Evolutionary conservation across 23 tunicate genomes (phyloP), one percentile per base, ranked within the genome.

Genomic region (Aplidium turbinatum): DNA sequence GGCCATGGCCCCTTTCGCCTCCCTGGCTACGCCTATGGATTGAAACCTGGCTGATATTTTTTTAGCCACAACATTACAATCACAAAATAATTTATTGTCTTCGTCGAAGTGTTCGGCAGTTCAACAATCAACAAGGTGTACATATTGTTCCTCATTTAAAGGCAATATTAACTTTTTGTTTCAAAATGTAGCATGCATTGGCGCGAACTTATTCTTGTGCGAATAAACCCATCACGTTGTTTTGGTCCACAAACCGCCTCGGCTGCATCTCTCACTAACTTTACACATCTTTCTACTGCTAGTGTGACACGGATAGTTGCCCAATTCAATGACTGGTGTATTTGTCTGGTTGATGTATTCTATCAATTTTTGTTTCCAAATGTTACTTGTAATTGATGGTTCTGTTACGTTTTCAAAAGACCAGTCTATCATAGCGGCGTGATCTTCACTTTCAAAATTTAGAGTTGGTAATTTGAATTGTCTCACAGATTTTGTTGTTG

Each of bases 251-350:
- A 25, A 30, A 60, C 67, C 31, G 6, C 5, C 31, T 5, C 67
- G 5, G 67, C 9, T 60, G 67, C 67, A 26, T 60, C 67, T 9
- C 67, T 60, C 6, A 60, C 36, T n/a, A 60, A 60, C 67, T 60
- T 60, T 26, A 30, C 19, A n/a, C 67, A 60, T 60, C 36, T 26
- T 29, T 60, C 67, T 5, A 29, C 67, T 4, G 35, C 67, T n/a
- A 5, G 67, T 60, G 35, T 60, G 67, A 60, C 67, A 60, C 9
- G 35, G 35, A 38, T 29, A 60, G 35, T 60, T 60, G 30, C 31
- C 35, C 19, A 30, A 60, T n/a, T 60, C 67, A 26, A 29, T 60
- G 67, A 29, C 35, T 25, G 67, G 67, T 25, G 19, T 60, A 29
- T 29, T 60, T 4, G 18, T 60, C 9, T 60, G 35, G 18, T 60